Evolutionary conservation across 2,113 vertebrate genomes (phyloP).

Genomic region (Indri indri): DNA sequence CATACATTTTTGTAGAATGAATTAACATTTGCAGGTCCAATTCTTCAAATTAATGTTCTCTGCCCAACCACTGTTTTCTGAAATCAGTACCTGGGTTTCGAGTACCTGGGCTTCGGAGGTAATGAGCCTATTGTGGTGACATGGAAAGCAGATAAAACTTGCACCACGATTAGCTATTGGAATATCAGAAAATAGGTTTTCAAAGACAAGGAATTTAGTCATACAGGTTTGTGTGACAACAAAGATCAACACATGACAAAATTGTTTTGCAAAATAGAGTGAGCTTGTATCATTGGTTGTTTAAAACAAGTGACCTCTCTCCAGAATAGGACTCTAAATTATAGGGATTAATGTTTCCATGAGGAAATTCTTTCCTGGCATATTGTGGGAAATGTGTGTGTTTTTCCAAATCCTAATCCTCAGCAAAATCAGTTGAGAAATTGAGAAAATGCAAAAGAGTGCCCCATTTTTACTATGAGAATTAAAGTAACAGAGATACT

Average conservation of each 20-base stretch:
- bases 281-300: not conserved
- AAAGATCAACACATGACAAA: not conserved
- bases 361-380: not conserved
- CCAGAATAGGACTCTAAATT: not conserved
- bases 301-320: not conserved
- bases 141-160: not conserved
- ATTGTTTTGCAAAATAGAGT: not conserved
- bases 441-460: not conserved
- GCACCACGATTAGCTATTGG: not conserved
- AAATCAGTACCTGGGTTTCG: not conserved
- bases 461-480: not conserved
- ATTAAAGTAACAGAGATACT: not conserved
- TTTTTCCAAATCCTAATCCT: not conserved
- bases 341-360: not conserved
- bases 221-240: not conserved
- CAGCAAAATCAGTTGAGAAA: not conserved
- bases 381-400: not conserved
- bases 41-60: constrained; percentile 19
- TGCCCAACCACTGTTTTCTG: not conserved
- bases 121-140: not conserved
- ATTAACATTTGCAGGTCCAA: not conserved
- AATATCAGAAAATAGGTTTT: not conserved
- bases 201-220: not conserved
- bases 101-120: not conserved
- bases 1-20: not conserved